Evolutionary conservation across 2,113 vertebrate species (phyloP).

Genomic region (Platysteira castanea): DNA sequence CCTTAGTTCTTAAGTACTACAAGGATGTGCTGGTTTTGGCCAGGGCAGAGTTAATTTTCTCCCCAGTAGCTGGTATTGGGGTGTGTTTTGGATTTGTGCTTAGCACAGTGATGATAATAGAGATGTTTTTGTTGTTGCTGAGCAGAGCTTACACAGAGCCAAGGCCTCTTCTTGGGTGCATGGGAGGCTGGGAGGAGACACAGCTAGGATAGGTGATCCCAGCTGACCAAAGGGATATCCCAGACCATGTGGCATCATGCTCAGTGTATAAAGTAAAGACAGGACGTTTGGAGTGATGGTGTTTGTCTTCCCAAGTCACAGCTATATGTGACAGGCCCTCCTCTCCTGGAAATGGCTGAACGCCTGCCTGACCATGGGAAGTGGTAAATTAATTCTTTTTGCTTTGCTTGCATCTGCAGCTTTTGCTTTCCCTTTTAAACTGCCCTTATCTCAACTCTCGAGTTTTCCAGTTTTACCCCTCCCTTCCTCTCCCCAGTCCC

Average conservation of each 20-base stretch:
- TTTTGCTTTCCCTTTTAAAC: not conserved
- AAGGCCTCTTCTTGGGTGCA: too few species aligned
- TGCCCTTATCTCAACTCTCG: not conserved
- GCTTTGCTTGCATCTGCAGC: not conserved
- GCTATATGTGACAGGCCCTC: rapidly evolving
- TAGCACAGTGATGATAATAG: not conserved
- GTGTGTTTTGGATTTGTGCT: not conserved
- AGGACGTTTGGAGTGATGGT: not conserved
- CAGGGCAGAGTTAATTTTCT: not conserved
- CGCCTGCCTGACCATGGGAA: not conserved
- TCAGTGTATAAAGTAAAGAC: not conserved
- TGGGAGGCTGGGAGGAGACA: too few species aligned
- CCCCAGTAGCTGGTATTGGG: not conserved
- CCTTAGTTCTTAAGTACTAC: not conserved
- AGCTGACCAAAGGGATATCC: too few species aligned
- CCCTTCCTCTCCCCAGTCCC: not conserved
- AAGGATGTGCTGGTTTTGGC: not conserved
- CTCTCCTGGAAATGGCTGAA: not conserved
- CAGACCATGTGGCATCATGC: too few species aligned
- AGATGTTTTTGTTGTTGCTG: not conserved
- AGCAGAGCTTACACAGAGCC: not conserved
- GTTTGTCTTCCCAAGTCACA: not conserved
- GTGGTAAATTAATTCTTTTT: not conserved
- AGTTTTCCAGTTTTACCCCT: not conserved
- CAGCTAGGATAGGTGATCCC: too few species aligned